Evolutionary conservation across 2,888 invertebrate species (phyloP).

Genomic region (Dusona sp.): DNA sequence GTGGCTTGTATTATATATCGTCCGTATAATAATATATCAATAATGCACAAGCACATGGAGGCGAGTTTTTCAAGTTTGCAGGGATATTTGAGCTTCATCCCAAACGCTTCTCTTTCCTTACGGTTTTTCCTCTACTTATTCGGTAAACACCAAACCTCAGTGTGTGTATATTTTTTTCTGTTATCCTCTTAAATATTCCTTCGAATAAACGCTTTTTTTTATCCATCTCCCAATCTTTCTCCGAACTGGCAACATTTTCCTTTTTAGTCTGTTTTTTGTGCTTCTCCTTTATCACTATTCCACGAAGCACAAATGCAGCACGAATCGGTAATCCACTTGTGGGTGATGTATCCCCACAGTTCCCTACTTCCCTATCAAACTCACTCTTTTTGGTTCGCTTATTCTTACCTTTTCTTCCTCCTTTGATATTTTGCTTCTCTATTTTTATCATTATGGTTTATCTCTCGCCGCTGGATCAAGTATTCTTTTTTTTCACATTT

Average conservation of each 20-base stretch:
- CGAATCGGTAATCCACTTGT: conserved; percentile 61
- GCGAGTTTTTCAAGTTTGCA: neutral
- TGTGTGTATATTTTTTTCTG: neutral
- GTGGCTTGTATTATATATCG: conserved; percentile 26
- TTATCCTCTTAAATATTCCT: conserved; percentile 39
- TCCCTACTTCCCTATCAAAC: conserved; percentile 63
- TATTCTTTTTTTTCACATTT: conserved; percentile 8
- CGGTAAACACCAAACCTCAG: neutral
- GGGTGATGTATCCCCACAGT: conserved; percentile 59
- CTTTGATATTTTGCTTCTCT: neutral
- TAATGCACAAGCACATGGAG: conserved; percentile 1
- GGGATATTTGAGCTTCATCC: conserved; percentile 5
- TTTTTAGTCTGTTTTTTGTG: neutral
- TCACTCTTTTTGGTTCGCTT: neutral
- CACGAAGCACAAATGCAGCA: conserved; percentile 38
- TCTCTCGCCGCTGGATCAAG: neutral
- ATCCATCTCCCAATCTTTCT: conserved; percentile 11
- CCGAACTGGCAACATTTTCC: neutral
- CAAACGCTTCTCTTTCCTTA: neutral
- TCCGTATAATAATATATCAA: conserved; percentile 45
- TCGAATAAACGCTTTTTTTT: conserved; percentile 42
- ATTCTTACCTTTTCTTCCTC: conserved; percentile 10
- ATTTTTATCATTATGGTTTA: neutral
- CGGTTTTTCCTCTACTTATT: conserved; percentile 4
- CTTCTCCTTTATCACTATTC: conserved; percentile 36